Evolutionary conservation across 2,888 invertebrate species (phyloP), one percentile per base, ranked within the genome.

Genomic region (Keiferia lycopersicella): DNA sequence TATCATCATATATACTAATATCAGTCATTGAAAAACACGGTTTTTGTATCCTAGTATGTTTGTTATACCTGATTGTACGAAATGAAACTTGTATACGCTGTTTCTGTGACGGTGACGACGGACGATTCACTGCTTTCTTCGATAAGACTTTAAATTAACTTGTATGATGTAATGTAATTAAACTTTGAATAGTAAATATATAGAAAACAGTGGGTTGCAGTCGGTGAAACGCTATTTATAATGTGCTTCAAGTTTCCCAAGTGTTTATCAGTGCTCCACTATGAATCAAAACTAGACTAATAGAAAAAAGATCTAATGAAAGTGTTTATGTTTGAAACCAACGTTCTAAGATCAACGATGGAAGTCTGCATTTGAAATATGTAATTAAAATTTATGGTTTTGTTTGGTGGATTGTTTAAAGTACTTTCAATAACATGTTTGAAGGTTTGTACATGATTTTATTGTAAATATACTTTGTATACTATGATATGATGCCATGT

Each of bases 131-230:
- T 45, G 45, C n/a, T 45, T 45, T 45, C 45, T 45, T n/a, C 22
- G 1, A 50, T 50, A 20, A 20, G 20, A 50, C 50, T 45, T 34
- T 34, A 34, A 34, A 34, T 34, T 16, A 45, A 45, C 45, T 7
- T 45, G 45, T 64, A 20, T 53, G 18, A 53, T 53, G 45, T 53
- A 53, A 20, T 20, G 22, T 18, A 53, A 20, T 53, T 6, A 53
- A 20, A 18, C 7, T 22, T 16, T 34, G 34, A 34, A 34, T 34
- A 34, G 34, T 34, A 34, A 45, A 45, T 45, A 14, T 50, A 50
- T 50, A 50, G 50, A 50, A 50, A 50, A 20, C 50, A 50, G 20
- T 20, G 18, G 20, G 50, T 18, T 50, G 50, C 11, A 18, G 50
- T 22, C 50, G 22, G 22, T 3, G 20, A 53, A 53, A 53, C 18